Base-by-base conservation (phyloP, 2,888 invertebrate genomes). In the Rotaria magnacalcarata region DNA sequence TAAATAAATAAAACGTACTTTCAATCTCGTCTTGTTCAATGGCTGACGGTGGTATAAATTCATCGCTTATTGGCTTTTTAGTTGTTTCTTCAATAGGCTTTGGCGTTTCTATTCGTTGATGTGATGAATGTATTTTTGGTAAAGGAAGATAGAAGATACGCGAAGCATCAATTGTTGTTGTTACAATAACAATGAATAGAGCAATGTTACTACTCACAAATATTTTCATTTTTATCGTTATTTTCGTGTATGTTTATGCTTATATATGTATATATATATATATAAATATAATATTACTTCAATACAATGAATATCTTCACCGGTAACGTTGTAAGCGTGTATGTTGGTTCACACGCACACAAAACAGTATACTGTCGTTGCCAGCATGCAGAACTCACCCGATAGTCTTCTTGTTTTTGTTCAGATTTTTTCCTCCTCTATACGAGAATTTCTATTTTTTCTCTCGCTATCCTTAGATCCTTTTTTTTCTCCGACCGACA, bases 101-200 rank as follows among this genome's bases (percentile, higher is more conserved):
- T 19, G 67, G 16, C 34, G 67, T 14, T 34, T 67, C 34, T 67
- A 67, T 34, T 34, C 11, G 67, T 47, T 80, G 47, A 11, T 80
- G 24, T n/a, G 43, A n/a, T 24, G 80, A 14, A 80, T 80, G 47
- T 43, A 80, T 47, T 80, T 80, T 80, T n/a, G 80, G 80, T 80
- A 80, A 24, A 24, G 80, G 80, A n/a, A 80, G 47, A 24, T 80
- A 80, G 19, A 80, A 80, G 10, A 80, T 47, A 14, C 80, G 43
- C 47, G 80, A 80, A 7, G 80, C 80, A 19, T 67, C 67, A 67
- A 67, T 67, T 14, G 67, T 67, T 67, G 67, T 67, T 41, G 67
- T 67, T 19, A 34, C 67, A 67, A 67, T 34, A 67, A 67, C 34
- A 34, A 67, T 16, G 16, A 67, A 16, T 19, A 67, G 34, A 19